Evolutionary conservation across 2,888 invertebrate genomes (phyloP).

Genomic region (Petrolisthes manimaculis): DNA sequence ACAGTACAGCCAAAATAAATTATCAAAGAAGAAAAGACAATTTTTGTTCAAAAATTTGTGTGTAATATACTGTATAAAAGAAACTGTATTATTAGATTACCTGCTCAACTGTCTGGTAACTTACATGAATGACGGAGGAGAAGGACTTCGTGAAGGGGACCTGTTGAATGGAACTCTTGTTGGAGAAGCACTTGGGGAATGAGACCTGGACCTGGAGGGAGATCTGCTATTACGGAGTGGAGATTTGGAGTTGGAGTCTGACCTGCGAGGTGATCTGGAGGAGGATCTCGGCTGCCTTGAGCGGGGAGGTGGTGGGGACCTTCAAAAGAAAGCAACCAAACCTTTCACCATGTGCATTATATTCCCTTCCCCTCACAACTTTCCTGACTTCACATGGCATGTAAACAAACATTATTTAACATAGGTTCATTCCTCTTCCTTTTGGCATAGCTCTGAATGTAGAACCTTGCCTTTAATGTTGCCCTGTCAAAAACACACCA

Average conservation of each 20-base stretch:
- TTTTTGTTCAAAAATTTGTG: not conserved
- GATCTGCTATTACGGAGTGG: slow-evolving; percentile 30
- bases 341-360: not conserved
- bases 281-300: slow-evolving; percentile 66
- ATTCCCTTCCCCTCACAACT: not conserved
- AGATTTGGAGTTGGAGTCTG: slow-evolving; percentile 43
- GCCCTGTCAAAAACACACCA: too few species aligned
- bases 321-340: slow-evolving; percentile 62
- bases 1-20: not conserved
- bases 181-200: slow-evolving; percentile 60
- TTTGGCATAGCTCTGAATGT: too few species aligned
- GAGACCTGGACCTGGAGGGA: slow-evolving; percentile 69
- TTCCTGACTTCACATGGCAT: too few species aligned
- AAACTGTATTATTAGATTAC: not conserved
- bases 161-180: slow-evolving; percentile 58
- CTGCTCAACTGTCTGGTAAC: slow-evolving; percentile 67
- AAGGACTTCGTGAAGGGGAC: slow-evolving; percentile 61
- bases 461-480: not conserved
- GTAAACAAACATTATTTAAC: too few species aligned
- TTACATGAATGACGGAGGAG: slow-evolving; percentile 79
- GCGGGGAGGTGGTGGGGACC: slow-evolving; percentile 71
- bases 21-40: not conserved
- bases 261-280: slow-evolving; percentile 69
- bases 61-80: not conserved
- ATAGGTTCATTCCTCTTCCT: too few species aligned